Percentiles rank a stretch among this genome's conserved stretches.
Evolutionary conservation across 2,113 vertebrate genomes (phyloP).

Genomic region (Mastomys natalensis): DNA sequence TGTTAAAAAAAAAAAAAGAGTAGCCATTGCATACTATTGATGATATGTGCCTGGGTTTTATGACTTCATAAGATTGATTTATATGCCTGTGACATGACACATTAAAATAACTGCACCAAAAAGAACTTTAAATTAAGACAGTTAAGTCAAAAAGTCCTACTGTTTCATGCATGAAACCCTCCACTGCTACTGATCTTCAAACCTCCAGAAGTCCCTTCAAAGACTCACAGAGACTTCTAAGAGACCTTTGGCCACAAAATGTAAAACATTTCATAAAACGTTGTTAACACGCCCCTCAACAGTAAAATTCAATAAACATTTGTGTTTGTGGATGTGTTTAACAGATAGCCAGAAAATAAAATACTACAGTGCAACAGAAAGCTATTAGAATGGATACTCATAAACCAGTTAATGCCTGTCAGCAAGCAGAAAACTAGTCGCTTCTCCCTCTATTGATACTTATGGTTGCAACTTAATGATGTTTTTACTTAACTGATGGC

Average conservation of each 20-base stretch:
- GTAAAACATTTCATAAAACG: constrained; percentile 7
- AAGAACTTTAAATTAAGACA: constrained; percentile 2
- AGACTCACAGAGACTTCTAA: constrained; percentile 20
- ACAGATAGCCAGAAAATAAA: constrained; percentile 75
- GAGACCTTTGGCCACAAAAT: constrained; percentile 30
- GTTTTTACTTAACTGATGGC: constrained; percentile 75
- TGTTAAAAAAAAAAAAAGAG: background rate
- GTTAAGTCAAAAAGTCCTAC: background rate
- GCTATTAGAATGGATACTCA: constrained; percentile 48
- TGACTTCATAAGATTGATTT: constrained; percentile 44
- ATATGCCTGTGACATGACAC: background rate
- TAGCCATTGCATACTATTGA: background rate
- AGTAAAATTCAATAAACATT: constrained; percentile 55
- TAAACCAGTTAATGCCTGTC: constrained; percentile 69
- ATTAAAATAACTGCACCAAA: constrained; percentile 5
- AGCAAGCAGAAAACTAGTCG: constrained; percentile 63
- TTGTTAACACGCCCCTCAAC: constrained; percentile 37
- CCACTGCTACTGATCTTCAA: background rate
- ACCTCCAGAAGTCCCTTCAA: background rate
- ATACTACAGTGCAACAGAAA: constrained; percentile 57
- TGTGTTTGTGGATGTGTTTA: constrained; percentile 29
- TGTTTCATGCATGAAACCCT: background rate
- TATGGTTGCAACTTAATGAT: constrained; percentile 68
- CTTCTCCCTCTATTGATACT: constrained; percentile 67
- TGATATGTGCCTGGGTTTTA: constrained; percentile 17